Base-by-base conservation (phyloP, 2,113 vertebrate genomes). In the Semnornis frantzii region DNA sequence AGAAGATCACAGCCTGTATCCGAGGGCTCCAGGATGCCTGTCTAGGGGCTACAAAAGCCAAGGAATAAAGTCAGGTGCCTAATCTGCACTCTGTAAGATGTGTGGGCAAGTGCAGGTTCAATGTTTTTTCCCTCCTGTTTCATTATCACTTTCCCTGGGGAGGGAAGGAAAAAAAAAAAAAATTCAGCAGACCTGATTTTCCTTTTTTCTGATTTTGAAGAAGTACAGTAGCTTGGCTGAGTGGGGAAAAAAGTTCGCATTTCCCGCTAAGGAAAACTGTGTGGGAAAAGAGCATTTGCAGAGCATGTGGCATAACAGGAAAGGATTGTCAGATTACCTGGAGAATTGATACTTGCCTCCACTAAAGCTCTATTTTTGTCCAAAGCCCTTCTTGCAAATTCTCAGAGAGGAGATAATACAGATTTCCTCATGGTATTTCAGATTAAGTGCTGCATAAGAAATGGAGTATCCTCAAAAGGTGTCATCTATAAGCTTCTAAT, bases 241-340 rank as follows among this genome's bases (percentile, higher is more conserved):
- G 24, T 80, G 10, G 9, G 20, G 46, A 10, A 78, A 93, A 91
- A 64, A 25, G n/a, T 50, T 92, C 48, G n/a, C 60, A 25, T 87
- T 87, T 87, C 37, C 17, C 37, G 82, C 48, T 58, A 50, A 50
- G 48, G 82, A 91, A 91, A 89, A 34, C 12, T 20, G 16, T 37
- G 17, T 34, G 48, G 78, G 71, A 69, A 95, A 94, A 89, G 34
- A 81, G 57, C 65, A 54, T 86, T 88, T 81, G 58, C 80, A 92
- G 62, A 96, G 31, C 54, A 78, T n/a, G 70, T 77, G 81, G 87
- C 33, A 7, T 90, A 92, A 88, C 34, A 84, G 90, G 44, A 84
- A 92, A 75, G 83, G 88, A 86, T 39, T 90, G 48, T 92, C 76
- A 94, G 93, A 90, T 94, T 94, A 95, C 93, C 94, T 93, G 89